Conservation (phyloP, 2,113 vertebrate genomes). For the human region DNA sequence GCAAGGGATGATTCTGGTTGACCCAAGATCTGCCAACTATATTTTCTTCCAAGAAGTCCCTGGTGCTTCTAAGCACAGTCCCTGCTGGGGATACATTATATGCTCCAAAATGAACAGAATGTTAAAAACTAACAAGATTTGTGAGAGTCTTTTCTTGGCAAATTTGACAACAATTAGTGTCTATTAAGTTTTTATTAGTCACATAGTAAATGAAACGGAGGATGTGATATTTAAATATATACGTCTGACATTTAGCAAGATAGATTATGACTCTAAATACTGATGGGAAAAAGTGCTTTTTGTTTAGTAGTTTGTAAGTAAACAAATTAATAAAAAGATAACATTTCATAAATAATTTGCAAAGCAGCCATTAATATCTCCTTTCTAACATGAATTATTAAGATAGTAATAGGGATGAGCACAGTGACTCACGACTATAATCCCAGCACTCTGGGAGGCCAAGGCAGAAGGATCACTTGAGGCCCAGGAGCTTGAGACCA, state of each 20-base stretch:
- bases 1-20: slow-evolving; percentile 76
- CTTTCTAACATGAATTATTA: slow-evolving; percentile 1
- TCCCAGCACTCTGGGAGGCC: neutral
- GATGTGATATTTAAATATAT: slow-evolving; percentile 43
- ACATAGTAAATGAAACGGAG: slow-evolving; percentile 52
- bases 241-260: slow-evolving; percentile 17
- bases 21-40: slow-evolving; percentile 82
- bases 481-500: neutral
- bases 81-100: slow-evolving; percentile 73
- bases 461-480: neutral
- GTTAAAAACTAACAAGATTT: slow-evolving; percentile 72
- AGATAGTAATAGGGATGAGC: neutral
- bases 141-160: slow-evolving; percentile 69
- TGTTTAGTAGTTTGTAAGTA: neutral
- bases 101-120: slow-evolving; percentile 79
- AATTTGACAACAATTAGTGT: slow-evolving; percentile 75
- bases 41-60: slow-evolving; percentile 81
- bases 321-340: neutral
- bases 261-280: neutral
- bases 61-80: slow-evolving; percentile 74
- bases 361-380: neutral
- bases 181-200: slow-evolving; percentile 68
- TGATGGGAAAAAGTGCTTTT: neutral
- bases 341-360: neutral
- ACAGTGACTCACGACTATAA: neutral